Conservation (phyloP, 2,888 invertebrate species). For the Eustalomyia histrio region DNA sequence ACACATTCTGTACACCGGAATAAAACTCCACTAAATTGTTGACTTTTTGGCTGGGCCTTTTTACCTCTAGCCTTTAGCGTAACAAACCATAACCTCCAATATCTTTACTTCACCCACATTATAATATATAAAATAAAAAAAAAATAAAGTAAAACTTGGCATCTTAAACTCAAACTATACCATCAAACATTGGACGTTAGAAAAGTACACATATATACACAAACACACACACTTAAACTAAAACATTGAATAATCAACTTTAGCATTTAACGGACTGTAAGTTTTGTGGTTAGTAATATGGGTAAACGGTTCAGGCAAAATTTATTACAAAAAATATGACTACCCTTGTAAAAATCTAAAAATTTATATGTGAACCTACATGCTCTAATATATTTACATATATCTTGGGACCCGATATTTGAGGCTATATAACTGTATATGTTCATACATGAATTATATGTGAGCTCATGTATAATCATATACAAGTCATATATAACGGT, state of each 20-base stretch:
- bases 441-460: too few species aligned
- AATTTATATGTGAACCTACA: too few species aligned
- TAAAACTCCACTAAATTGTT: constrained; percentile 23
- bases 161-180: constrained; percentile 11
- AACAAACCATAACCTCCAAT: not conserved
- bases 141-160: not conserved
- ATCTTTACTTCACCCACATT: not conserved
- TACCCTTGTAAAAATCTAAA: too few species aligned
- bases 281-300: not conserved
- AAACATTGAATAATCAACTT: constrained; percentile 21
- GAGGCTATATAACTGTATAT: too few species aligned
- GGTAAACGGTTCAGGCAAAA: not conserved
- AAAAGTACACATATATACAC: not conserved
- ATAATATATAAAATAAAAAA: not conserved
- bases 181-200: constrained; percentile 15
- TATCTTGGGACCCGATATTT: too few species aligned
- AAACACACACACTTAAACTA: not conserved
- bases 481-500: too few species aligned
- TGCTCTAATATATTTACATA: too few species aligned
- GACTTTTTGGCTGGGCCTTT: constrained; percentile 20
- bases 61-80: constrained; percentile 7
- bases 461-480: too few species aligned
- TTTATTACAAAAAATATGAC: not conserved
- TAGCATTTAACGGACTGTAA: constrained; percentile 14
- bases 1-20: constrained; percentile 23